These are phyloP conservation scores for Yponomeuta evonymella DNA, from an alignment of 2,888 invertebrate genomes.

Conservation along the genomic window DNA sequence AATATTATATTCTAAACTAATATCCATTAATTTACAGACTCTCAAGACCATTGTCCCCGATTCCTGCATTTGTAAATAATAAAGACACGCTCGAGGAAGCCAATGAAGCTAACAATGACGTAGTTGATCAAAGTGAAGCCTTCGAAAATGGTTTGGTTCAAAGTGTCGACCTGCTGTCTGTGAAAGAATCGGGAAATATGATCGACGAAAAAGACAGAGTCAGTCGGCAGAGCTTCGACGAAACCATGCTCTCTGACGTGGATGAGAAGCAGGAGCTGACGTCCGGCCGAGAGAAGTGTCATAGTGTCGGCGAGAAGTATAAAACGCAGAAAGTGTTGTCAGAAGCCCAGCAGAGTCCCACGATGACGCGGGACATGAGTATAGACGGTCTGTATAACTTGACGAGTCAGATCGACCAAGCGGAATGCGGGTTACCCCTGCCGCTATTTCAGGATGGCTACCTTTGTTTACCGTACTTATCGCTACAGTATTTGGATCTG, in stretches of 20 bases:
- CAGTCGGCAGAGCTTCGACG: constrained; percentile 66
- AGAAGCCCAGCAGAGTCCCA: constrained; percentile 68
- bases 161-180: constrained; percentile 51
- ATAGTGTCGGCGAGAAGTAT: constrained; percentile 70
- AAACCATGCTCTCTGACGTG: constrained; percentile 50
- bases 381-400: constrained; percentile 77
- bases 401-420: constrained; percentile 79
- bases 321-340: constrained; percentile 51
- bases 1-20: too few species aligned
- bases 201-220: constrained; percentile 63
- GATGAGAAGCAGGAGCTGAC: constrained; percentile 53
- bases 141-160: constrained; percentile 46
- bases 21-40: constrained; percentile 40
- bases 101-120: constrained; percentile 31
- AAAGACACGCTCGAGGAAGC: constrained; percentile 37
- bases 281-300: constrained; percentile 61
- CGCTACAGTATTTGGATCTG: constrained; percentile 95
- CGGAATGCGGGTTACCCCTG: constrained; percentile 92
- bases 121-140: not conserved
- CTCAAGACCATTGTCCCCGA: constrained; percentile 60
- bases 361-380: constrained; percentile 83
- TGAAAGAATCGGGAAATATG: constrained; percentile 61
- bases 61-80: constrained; percentile 33
- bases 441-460: constrained; percentile 92
- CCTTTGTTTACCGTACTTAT: constrained; percentile 96